Evolutionary conservation across 2,797 vertebrate species (phyloP).

Genomic region (Coluber constrictor): DNA sequence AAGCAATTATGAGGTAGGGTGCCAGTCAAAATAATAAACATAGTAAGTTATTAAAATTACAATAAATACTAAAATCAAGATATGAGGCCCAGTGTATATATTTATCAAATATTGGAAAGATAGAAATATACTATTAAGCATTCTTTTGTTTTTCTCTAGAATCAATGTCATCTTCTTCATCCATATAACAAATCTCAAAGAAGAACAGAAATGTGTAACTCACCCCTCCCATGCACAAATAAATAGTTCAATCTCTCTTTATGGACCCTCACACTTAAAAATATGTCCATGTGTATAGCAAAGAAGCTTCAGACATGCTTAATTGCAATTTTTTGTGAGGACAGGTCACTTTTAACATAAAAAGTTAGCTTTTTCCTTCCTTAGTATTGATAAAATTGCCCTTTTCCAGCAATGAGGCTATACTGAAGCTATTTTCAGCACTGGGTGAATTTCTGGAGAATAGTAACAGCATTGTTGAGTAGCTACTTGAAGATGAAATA

Average conservation of each 20-base stretch:
- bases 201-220: background rate
- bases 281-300: background rate
- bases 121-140: background rate
- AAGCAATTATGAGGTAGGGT: background rate
- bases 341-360: background rate
- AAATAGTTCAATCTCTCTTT: background rate
- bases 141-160: background rate
- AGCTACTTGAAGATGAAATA: background rate
- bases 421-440: background rate
- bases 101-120: background rate
- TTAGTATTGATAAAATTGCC: background rate
- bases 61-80: background rate
- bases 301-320: background rate
- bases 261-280: background rate
- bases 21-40: background rate
- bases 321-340: background rate
- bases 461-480: background rate
- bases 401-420: background rate
- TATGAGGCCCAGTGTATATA: background rate
- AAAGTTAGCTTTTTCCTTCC: background rate
- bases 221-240: background rate
- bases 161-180: background rate
- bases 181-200: background rate
- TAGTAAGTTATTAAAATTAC: background rate
- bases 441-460: background rate